Evolutionary conservation across 2,888 invertebrate species (phyloP), one percentile per base, ranked within the genome.

Genomic region (Clistopyga incitator): DNA sequence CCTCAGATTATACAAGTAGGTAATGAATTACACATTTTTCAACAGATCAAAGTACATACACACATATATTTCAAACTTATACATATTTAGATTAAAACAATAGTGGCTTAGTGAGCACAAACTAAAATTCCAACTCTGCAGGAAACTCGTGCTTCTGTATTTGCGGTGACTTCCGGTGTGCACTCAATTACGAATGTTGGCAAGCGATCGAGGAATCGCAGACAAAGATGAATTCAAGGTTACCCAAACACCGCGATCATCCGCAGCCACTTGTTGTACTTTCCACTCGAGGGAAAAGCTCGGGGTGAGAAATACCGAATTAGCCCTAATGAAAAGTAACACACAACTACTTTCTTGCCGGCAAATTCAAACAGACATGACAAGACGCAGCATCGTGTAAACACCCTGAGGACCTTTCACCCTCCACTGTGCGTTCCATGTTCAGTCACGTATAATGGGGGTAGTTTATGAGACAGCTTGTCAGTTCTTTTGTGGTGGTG

Each of bases 231-330:
- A 50, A 50, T n/a, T 50, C n/a, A n/a, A 50, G 50, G n/a, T 50
- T 18, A 50, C 18, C 8, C n/a, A n/a, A 50, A 50, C 50, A 47
- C n/a, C 15, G 15, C 47, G 15, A 47, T 47, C 18, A 50, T 50
- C 50, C 50, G 13, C 23, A 23, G 23, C 54, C 54, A 54, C 54
- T 54, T 54, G 23, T 54, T 54, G 54, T 23, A 23, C 54, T 23
- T 54, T 50, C 4, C 18, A 50, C 50, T 50, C 15, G 6, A 18
- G 50, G 15, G n/a, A 50, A 50, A 6, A 50, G 50, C 4, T 3
- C n/a, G 18, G 23, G 11, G 10, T 23, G 52, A 52, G 52, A 52
- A 52, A 52, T 20, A 54, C 20, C 10, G 11, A 54, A 23, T 23
- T 20, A 23, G 13, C 54, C 3, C 15, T 10, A 54, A 20, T 0